Evolutionary conservation across 2,113 vertebrate species (phyloP).

Genomic region (Ascaphus truei): DNA sequence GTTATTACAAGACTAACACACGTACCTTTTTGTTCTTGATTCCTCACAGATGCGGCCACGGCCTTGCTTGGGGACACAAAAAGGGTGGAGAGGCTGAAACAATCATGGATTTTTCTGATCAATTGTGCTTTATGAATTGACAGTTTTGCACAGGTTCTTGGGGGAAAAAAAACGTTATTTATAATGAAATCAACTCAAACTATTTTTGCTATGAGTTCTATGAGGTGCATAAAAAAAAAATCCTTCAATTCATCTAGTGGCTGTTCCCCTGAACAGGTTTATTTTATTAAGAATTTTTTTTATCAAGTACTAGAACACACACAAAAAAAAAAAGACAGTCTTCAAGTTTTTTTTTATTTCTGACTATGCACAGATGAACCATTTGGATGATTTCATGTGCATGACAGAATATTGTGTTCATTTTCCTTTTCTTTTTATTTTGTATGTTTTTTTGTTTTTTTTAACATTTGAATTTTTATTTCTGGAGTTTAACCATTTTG

Average conservation of each 20-base stretch:
- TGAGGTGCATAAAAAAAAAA: slow-evolving; percentile 82
- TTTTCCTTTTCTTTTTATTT: slow-evolving; percentile 66
- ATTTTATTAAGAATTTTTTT: slow-evolving; percentile 97
- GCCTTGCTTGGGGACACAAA: slow-evolving; percentile 63
- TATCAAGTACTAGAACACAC: slow-evolving; percentile 80
- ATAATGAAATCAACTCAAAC: slow-evolving; percentile 88
- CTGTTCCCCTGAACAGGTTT: slow-evolving; percentile 86
- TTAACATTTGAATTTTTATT: slow-evolving; percentile 59
- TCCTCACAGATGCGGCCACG: slow-evolving; percentile 64
- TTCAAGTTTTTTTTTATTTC: slow-evolving; percentile 58
- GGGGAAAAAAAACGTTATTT: slow-evolving; percentile 77
- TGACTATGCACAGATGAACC: slow-evolving; percentile 74
- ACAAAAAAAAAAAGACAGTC: slow-evolving; percentile 52
- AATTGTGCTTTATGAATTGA: slow-evolving; percentile 89
- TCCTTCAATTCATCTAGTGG: slow-evolving; percentile 87
- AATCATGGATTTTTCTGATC: slow-evolving; percentile 89
- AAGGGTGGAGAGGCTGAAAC: slow-evolving; percentile 80
- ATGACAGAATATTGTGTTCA: slow-evolving; percentile 80
- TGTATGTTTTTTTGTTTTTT: slow-evolving; percentile 41
- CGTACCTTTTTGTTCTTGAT: slow-evolving; percentile 42
- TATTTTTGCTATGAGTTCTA: slow-evolving; percentile 95
- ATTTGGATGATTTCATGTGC: slow-evolving; percentile 78
- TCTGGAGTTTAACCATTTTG: slow-evolving; percentile 56
- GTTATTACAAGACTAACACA: too few relatives aligned
- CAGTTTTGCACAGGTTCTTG: slow-evolving; percentile 94